Percentiles rank a stretch among this genome's conserved stretches.
Conservation (phyloP, 2,797 vertebrate genomes). For the Euthynnus affinis region DNA sequence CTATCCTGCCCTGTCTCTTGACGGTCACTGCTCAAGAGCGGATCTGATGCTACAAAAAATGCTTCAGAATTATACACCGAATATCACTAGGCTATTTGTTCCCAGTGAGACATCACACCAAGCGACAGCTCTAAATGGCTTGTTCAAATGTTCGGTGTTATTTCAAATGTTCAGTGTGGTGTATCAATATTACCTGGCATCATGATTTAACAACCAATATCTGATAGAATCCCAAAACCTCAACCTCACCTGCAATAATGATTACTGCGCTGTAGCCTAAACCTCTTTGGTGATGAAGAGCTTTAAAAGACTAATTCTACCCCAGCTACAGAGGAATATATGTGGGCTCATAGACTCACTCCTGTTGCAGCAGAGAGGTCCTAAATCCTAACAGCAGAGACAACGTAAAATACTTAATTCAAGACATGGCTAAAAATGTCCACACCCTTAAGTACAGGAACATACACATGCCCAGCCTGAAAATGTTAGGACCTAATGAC, state of each 20-base stretch:
- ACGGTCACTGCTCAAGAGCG: neutral
- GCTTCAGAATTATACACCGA: slow-evolving; percentile 37
- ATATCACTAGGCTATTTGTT: slow-evolving; percentile 29
- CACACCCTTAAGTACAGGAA: neutral
- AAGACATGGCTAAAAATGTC: neutral
- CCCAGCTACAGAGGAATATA: neutral
- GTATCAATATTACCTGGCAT: neutral
- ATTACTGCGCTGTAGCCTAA: neutral
- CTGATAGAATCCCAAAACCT: too few relatives aligned
- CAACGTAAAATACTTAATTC: neutral
- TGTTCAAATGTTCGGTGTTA: slow-evolving; percentile 34
- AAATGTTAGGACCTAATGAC: neutral
- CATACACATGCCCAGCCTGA: neutral
- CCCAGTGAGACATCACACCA: slow-evolving; percentile 29
- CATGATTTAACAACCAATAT: slow-evolving; percentile 3
- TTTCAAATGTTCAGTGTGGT: slow-evolving; percentile 4
- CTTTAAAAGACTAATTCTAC: neutral
- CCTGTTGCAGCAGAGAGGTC: neutral
- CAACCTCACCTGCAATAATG: neutral
- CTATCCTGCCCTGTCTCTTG: slow-evolving; percentile 3
- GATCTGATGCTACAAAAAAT: slow-evolving; percentile 3
- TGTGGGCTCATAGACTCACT: neutral
- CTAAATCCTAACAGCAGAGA: too few relatives aligned
- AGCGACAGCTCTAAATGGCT: slow-evolving; percentile 22
- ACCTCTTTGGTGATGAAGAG: neutral